A percentile compares a stretch with the other conserved stretches of the same genome.
Evolutionary conservation across 2,888 invertebrate genomes (phyloP).

Genomic region (Noctuana brunneofusca): DNA sequence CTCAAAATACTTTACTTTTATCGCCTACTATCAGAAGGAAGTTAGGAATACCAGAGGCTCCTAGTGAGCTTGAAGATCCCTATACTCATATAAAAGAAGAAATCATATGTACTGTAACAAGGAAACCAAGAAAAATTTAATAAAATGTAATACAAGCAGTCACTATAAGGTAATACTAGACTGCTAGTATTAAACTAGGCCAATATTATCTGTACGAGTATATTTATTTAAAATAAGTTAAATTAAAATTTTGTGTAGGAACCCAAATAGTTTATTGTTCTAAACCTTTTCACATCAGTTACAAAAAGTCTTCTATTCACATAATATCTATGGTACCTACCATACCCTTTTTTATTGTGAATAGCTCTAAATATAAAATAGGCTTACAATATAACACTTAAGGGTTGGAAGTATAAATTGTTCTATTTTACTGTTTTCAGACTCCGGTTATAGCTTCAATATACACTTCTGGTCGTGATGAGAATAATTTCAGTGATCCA

Average conservation of each 20-base stretch:
- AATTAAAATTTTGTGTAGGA: no score
- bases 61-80: conserved; percentile 86
- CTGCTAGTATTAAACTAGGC: not conserved
- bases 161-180: no score
- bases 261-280: no score
- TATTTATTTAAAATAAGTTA: no score
- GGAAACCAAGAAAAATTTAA: conserved; percentile 55
- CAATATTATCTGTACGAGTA: no score
- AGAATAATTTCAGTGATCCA: conserved; percentile 86
- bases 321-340: no score
- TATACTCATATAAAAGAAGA: conserved; percentile 82
- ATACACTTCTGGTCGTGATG: conserved; percentile 91
- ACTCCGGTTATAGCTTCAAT: conserved; percentile 92
- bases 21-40: conserved; percentile 87
- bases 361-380: no score
- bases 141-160: conserved; percentile 36
- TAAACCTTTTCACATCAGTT: no score
- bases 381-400: not conserved
- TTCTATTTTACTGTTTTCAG: conserved; percentile 70
- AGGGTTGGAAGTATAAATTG: not conserved
- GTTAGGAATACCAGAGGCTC: conserved; percentile 86
- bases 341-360: no score
- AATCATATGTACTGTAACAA: conserved; percentile 56
- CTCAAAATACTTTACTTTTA: conserved; percentile 84
- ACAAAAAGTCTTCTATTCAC: no score